phyloP scores from a whole-genome alignment of 2,888 invertebrate species.

The Microplitis deprimator region DNA sequence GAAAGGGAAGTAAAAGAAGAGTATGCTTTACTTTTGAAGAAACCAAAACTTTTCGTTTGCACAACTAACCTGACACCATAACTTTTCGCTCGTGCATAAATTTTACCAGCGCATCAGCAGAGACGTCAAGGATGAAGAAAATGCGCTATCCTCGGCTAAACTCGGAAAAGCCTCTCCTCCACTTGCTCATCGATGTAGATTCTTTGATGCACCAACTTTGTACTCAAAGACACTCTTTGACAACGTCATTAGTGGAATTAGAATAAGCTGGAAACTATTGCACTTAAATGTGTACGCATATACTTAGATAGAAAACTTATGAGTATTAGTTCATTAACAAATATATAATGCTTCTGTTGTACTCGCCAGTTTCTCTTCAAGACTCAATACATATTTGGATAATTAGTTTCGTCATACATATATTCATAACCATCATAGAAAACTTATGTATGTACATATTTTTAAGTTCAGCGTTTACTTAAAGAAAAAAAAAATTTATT shows the following conservation, averaged over 20 bases:
- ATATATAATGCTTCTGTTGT: neutral
- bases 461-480: neutral
- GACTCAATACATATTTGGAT: neutral
- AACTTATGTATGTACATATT: neutral
- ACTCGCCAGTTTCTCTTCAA: neutral
- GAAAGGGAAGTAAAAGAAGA: too few species aligned
- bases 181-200: neutral
- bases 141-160: neutral
- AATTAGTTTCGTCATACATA: neutral
- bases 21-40: neutral
- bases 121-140: slow-evolving; percentile 4
- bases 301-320: too few species aligned
- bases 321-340: neutral
- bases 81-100: slow-evolving; percentile 40
- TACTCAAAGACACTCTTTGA: neutral
- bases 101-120: neutral
- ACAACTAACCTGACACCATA: slow-evolving; percentile 26
- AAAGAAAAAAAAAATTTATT: neutral
- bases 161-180: neutral
- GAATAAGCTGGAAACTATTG: neutral
- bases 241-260: neutral
- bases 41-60: slow-evolving; percentile 31
- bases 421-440: neutral
- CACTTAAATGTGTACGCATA: neutral
- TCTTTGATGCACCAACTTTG: neutral